Conservation (phyloP, 92 coral and sea anemone genomes). For the Umimayanthus kanabou region DNA sequence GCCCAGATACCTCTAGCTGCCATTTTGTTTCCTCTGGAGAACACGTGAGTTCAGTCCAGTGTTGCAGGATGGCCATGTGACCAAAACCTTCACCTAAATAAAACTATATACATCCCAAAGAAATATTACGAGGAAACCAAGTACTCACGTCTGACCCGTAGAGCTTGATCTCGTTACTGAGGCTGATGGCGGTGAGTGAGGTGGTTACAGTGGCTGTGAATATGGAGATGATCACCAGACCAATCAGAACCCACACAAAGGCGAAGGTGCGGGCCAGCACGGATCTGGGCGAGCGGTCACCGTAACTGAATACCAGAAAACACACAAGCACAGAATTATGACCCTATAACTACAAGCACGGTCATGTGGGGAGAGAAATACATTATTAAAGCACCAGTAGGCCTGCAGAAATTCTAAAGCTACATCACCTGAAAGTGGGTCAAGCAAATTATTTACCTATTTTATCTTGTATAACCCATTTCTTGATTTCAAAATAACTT, state of each 20-base stretch:
- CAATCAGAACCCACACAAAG: constrained; percentile 97
- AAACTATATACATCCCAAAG: not conserved
- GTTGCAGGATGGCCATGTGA: no score
- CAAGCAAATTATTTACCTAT: no score
- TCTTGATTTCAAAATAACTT: no score
- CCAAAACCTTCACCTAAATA: no score
- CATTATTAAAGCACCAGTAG: no score
- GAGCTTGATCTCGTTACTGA: constrained; percentile 96
- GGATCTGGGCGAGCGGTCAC: constrained; percentile 99
- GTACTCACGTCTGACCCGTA: constrained; percentile 96
- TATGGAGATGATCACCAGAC: constrained; percentile 97
- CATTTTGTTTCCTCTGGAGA: no score
- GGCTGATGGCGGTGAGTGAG: constrained; percentile 92
- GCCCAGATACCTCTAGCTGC: no score
- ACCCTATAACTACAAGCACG: no score
- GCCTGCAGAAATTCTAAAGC: no score
- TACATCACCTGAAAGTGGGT: no score
- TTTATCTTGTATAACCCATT: no score
- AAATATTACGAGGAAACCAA: not conserved
- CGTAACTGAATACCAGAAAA: constrained; percentile 65
- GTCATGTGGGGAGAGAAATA: no score
- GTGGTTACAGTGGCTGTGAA: constrained; percentile 99
- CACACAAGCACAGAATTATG: not conserved
- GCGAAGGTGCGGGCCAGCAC: constrained; percentile 98
- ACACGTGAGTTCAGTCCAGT: not conserved